Percentiles rank a stretch among this genome's conserved stretches.
Conservation (phyloP, 1,140 invertebrate species). For the Gonatopus flavifemur region DNA sequence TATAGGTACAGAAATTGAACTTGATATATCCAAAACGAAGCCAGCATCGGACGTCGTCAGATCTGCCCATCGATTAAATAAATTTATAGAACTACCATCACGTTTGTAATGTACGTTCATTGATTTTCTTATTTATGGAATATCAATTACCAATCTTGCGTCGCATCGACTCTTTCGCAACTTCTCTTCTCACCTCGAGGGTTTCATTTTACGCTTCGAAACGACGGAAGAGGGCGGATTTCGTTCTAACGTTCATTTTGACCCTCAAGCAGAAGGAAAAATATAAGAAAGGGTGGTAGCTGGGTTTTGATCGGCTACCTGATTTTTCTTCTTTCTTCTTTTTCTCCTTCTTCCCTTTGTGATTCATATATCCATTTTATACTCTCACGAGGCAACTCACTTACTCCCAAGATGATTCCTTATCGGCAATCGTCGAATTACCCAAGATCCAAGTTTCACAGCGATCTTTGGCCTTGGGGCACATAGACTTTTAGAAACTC, state of each 20-base stretch:
- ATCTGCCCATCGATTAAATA: too few relatives aligned
- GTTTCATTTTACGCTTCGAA: too few relatives aligned
- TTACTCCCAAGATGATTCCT: slow-evolving; percentile 17
- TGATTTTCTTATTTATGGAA: slow-evolving; percentile 19
- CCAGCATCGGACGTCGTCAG: too few relatives aligned
- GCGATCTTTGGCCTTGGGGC: slow-evolving; percentile 20
- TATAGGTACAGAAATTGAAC: too few relatives aligned
- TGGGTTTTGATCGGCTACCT: too few relatives aligned
- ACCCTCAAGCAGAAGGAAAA: not conserved
- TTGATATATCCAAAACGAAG: too few relatives aligned
- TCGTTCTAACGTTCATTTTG: not conserved
- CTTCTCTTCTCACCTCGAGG: not conserved
- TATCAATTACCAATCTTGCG: slow-evolving; percentile 1
- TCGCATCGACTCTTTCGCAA: too few relatives aligned
- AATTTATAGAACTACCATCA: not conserved
- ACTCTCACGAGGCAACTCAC: not conserved
- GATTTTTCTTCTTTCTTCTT: too few relatives aligned
- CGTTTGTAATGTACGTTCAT: slow-evolving; percentile 10
- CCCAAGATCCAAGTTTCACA: slow-evolving; percentile 17
- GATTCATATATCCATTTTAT: too few relatives aligned
- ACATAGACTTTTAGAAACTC: too few relatives aligned
- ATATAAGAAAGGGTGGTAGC: too few relatives aligned
- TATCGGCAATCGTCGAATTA: slow-evolving; percentile 33
- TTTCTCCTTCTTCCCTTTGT: too few relatives aligned
- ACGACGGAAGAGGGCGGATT: slow-evolving; percentile 14